Evolutionary conservation across 2,113 vertebrate species (phyloP).

Genomic region (Caracal caracal): DNA sequence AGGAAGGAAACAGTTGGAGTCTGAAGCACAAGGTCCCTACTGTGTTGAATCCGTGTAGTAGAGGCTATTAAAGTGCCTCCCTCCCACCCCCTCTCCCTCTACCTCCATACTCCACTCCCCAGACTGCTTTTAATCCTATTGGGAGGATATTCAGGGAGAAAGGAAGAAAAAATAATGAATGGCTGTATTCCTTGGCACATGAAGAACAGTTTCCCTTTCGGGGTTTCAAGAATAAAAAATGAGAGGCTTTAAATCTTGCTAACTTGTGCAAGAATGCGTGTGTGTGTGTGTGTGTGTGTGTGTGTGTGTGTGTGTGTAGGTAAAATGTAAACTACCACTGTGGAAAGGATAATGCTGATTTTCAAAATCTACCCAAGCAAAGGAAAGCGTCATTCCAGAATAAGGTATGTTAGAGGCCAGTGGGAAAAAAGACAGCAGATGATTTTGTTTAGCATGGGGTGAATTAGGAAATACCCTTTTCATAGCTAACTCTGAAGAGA

Average conservation of each 20-base stretch:
- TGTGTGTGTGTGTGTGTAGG: background rate
- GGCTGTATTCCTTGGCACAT: constrained; percentile 87
- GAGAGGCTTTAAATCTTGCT: constrained; percentile 87
- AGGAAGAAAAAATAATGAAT: constrained; percentile 82
- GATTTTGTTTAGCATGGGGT: constrained; percentile 72
- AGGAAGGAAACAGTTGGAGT: constrained; percentile 73
- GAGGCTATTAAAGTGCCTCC: constrained; percentile 84
- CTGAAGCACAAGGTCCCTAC: constrained; percentile 74
- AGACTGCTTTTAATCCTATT: constrained; percentile 80
- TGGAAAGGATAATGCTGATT: constrained; percentile 74
- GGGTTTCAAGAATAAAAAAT: constrained; percentile 84
- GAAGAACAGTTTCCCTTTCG: constrained; percentile 82
- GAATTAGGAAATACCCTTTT: constrained; percentile 78
- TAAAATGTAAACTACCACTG: constrained; percentile 44
- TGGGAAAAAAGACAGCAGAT: constrained; percentile 66
- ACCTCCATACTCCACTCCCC: constrained; percentile 63
- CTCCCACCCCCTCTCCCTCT: constrained; percentile 63
- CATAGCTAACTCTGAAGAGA: constrained; percentile 65
- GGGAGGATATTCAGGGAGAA: constrained; percentile 70
- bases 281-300: constrained; percentile 1
- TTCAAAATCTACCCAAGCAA: constrained; percentile 72
- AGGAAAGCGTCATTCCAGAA: constrained; percentile 77
- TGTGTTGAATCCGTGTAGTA: constrained; percentile 77
- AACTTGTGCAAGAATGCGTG: constrained; percentile 77
- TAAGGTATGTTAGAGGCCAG: constrained; percentile 76